Evolutionary conservation across 2,113 vertebrate genomes (phyloP), one percentile per base, ranked within the genome.

Genomic region (Lepisosteus oculatus): DNA sequence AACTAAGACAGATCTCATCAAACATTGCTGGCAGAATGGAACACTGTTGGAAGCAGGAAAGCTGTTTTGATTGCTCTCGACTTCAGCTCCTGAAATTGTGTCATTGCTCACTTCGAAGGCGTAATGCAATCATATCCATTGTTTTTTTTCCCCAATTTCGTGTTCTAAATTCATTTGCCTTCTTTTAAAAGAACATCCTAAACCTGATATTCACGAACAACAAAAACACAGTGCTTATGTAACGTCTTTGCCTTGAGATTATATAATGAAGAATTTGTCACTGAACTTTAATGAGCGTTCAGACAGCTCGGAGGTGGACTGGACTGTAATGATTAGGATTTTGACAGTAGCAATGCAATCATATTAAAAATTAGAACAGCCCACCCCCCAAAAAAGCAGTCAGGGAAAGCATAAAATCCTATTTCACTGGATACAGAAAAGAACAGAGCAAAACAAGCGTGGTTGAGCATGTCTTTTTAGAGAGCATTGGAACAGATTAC

Each of bases 401-500:
- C 5, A 51, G 47, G 47, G 47, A 51, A 51, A 6, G 47, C 47
- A 51, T 6, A 51, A 51, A 5, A 51, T 51, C 47, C 47, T 51
- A 2, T 9, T 9, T 51, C 47, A 9, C 47, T 51, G 47, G 47
- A 5, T 6, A 51, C 47, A 5, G 12, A 29, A 41, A 2, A 13
- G 65, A 55, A 55, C 42, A 29, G 43, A 61, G 51, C 12, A 7
- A 51, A 17, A 61, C 74, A 73, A 78, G 74, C 74, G 14, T 29
- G 57, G 14, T 9, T 74, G 44, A 14, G 57, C 13, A 44, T 66
- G 64, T 66, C 43, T 66, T 47, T 47, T 12, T 45, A 63, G 42
- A 44, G 67, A 42, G 43, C 15, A n/a, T 17, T 69, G 71, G 71
- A 69, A 81, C 83, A 86, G 57, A 61, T 70, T 55, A n/a, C n/a